Conservation (phyloP, 1,140 invertebrate species). For the Drosophila nikananu region DNA sequence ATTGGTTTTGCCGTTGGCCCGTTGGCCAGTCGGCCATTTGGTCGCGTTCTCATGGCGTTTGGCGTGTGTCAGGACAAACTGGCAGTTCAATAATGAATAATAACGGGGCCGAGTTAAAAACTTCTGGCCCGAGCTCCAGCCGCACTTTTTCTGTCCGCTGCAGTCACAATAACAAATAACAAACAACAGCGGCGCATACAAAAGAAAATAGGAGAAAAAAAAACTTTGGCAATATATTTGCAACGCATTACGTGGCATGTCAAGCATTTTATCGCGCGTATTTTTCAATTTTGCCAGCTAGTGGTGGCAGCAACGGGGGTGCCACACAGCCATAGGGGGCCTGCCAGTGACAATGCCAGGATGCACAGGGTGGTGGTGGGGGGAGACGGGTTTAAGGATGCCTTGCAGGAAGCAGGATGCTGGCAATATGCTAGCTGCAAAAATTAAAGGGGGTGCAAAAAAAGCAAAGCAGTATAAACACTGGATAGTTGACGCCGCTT, state of each 20-base stretch:
- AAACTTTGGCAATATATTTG: conserved; percentile 83
- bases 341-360: conserved; percentile 60
- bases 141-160: conserved; percentile 49
- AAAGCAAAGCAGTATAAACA: conserved; percentile 38
- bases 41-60: conserved; percentile 61
- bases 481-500: conserved; percentile 46
- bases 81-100: conserved; percentile 83
- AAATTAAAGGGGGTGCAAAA: conserved; percentile 67
- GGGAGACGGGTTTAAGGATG: not conserved
- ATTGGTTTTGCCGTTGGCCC: not conserved
- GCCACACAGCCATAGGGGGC: conserved; percentile 31
- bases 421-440: conserved; percentile 72
- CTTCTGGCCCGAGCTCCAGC: conserved; percentile 30
- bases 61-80: conserved; percentile 77
- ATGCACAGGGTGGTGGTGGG: conserved; percentile 5
- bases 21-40: conserved; percentile 34
- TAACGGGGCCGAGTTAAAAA: conserved; percentile 78
- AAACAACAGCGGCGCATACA: conserved; percentile 44
- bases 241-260: conserved; percentile 83
- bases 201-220: conserved; percentile 45
- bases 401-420: conserved; percentile 34
- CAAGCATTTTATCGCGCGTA: conserved; percentile 83
- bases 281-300: conserved; percentile 74
- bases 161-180: conserved; percentile 69
- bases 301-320: conserved; percentile 14